These are phyloP conservation scores for Coracias cyanogaster DNA, from an alignment of 2,797 vertebrate species.

Conservation along the genomic window DNA sequence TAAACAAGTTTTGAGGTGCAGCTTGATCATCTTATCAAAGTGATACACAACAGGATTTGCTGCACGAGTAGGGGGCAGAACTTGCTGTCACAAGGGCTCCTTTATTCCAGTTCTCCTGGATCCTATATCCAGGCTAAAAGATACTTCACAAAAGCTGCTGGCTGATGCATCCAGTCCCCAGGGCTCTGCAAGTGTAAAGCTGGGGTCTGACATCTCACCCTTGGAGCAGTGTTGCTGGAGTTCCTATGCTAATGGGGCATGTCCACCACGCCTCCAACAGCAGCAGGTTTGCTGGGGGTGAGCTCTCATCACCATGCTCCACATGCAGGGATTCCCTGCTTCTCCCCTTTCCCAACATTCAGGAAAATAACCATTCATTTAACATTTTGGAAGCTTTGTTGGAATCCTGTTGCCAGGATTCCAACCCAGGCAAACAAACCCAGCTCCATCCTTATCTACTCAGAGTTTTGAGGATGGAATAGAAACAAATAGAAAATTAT, in stretches of 20 bases:
- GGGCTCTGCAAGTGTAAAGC: background rate
- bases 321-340: background rate
- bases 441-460: background rate
- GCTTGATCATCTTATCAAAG: background rate
- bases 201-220: background rate
- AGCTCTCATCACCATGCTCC: background rate
- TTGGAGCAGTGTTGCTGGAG: background rate
- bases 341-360: background rate
- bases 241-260: accelerated
- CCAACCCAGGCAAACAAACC: background rate
- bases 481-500: background rate
- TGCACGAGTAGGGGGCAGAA: accelerated
- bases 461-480: background rate
- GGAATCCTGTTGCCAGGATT: background rate
- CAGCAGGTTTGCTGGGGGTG: background rate
- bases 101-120: background rate
- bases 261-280: accelerated
- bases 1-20: background rate
- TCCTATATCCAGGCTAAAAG: background rate
- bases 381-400: background rate
- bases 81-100: background rate
- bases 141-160: background rate
- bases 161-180: background rate
- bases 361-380: background rate
- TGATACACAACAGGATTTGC: background rate